Conservation (phyloP, 2,113 vertebrate species). For the Martes martes region DNA sequence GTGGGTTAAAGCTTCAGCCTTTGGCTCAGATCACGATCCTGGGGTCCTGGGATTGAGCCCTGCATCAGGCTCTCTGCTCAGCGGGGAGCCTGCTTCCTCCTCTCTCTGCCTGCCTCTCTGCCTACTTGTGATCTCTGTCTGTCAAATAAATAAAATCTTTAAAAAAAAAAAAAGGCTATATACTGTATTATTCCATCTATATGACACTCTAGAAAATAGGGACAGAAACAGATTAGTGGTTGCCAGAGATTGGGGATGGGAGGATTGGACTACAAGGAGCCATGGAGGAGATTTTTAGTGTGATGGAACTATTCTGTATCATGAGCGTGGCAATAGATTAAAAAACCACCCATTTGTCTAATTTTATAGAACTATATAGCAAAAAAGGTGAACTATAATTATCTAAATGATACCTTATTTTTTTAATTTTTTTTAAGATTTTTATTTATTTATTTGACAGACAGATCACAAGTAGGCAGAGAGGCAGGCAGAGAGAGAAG, state of each 20-base stretch:
- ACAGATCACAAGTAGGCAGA: too few relatives aligned
- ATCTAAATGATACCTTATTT: neutral
- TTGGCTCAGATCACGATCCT: too few relatives aligned
- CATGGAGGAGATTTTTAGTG: neutral
- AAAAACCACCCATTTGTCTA: neutral
- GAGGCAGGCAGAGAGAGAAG: too few relatives aligned
- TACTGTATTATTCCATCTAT: neutral
- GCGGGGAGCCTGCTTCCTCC: too few relatives aligned
- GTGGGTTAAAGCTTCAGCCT: too few relatives aligned
- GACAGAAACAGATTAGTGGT: neutral
- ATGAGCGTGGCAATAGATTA: neutral
- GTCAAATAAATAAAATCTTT: too few relatives aligned
- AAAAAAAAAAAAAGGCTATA: neutral
- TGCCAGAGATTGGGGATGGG: neutral
- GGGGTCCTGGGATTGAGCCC: too few relatives aligned
- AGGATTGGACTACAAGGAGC: neutral
- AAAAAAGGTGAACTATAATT: neutral
- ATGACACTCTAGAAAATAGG: neutral
- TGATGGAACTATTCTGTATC: neutral
- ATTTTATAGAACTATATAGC: neutral
- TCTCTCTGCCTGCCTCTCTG: too few relatives aligned
- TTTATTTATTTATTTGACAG: too few relatives aligned
- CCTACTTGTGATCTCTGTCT: too few relatives aligned
- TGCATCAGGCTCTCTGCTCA: too few relatives aligned
- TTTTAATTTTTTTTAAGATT: neutral